A percentile compares a stretch with the other conserved stretches of the same genome.
Conservation (phyloP, 2,797 vertebrate species). For the Okamejei kenojei region DNA sequence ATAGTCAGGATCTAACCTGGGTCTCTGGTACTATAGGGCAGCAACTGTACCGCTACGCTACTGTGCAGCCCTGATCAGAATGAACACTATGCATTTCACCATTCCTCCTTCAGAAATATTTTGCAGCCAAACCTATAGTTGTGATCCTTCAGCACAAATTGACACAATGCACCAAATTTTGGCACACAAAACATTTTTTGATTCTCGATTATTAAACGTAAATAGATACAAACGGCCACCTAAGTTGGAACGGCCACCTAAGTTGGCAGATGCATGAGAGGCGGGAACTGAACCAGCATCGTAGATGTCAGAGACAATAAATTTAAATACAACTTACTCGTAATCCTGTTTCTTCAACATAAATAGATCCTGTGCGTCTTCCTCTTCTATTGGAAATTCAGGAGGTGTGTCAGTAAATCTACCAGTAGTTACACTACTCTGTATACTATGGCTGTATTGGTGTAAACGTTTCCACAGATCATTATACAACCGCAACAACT, state of each 20-base stretch:
- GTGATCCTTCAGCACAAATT: neutral
- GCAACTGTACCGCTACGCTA: too few species aligned
- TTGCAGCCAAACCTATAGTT: neutral
- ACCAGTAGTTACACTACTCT: conserved; percentile 61
- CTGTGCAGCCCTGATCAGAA: neutral
- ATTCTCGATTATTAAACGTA: neutral
- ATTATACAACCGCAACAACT: conserved; percentile 86
- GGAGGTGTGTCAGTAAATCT: conserved; percentile 59
- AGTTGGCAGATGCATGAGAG: neutral
- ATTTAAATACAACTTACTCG: conserved; percentile 65
- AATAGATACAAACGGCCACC: neutral
- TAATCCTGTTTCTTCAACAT: conserved; percentile 71
- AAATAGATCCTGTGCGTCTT: conserved; percentile 74
- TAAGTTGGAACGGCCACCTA: too few species aligned
- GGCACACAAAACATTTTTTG: neutral
- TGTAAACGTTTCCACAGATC: conserved; percentile 94
- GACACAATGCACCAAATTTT: neutral
- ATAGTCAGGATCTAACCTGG: too few species aligned
- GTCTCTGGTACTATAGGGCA: too few species aligned
- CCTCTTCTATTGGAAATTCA: conserved; percentile 66
- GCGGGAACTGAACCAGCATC: neutral
- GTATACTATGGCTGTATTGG: conserved; percentile 78
- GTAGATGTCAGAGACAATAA: neutral
- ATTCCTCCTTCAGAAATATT: neutral
- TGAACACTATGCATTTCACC: neutral